Base-by-base conservation (phyloP, 2,797 vertebrate species). In the Selene dorsalis region DNA sequence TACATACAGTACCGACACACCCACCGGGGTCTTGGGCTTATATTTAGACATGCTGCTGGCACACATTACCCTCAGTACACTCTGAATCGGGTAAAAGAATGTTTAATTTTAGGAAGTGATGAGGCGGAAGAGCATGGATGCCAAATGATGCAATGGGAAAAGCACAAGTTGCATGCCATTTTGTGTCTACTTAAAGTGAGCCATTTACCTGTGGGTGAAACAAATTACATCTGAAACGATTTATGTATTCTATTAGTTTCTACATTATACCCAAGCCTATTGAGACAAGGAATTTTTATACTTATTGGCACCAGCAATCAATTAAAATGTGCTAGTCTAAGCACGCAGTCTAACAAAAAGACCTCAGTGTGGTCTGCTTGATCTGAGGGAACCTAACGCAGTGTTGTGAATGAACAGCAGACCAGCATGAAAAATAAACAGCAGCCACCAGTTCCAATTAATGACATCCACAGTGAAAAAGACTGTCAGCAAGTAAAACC, bases 61-160 rank as follows among this genome's bases (percentile, higher is more conserved):
- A 79, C 77, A 68, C 12, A 26, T 26, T 64, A 58, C 66, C 65
- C 24, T 77, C 72, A 26, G 67, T 75, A 61, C 68, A 72, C 35
- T 55, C 50, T 69, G 83, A 80, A 63, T 74, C 50, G 48, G 87
- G 91, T 88, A 88, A 91, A 90, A 90, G 80, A 90, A 87, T 59
- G 75, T 90, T 88, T 83, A 78, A 77, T 84, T 73, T 80, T 68
- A 30, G 71, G 73, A 79, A 84, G 32, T 72, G 78, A 79, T 89
- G 80, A 84, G 28, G 47, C 60, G 53, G 72, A 84, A 65, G 28
- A 57, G 81, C 26, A 73, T 53, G 47, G 55, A 60, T 45, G 77
- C 73, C 69, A 85, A 84, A 76, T 70, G 58, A 89, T 77, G 73
- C 48, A 63, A 79, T 63, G 60, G 52, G 39, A 79, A 85, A 84